Conservation (phyloP, 1,140 invertebrate species). For the Sipha flava region DNA sequence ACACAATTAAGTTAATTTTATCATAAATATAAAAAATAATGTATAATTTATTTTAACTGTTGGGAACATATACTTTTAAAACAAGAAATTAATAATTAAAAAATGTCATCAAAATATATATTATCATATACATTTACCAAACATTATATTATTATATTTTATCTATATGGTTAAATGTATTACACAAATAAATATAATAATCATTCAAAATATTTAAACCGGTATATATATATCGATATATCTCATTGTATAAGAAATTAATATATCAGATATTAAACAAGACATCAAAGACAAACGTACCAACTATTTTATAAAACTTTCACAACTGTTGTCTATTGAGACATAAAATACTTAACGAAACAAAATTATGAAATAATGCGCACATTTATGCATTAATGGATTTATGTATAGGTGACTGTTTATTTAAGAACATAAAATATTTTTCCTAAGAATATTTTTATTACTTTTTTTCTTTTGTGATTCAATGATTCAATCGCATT, state of each 20-base stretch:
- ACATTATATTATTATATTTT: too few relatives aligned
- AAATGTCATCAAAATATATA: too few relatives aligned
- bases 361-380: neutral
- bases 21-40: too few relatives aligned
- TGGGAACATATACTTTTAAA: too few relatives aligned
- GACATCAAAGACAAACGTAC: neutral
- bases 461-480: neutral
- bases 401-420: neutral
- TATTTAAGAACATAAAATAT: neutral
- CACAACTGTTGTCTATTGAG: neutral
- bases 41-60: too few relatives aligned
- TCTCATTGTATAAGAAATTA: neutral
- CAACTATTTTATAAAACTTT: neutral
- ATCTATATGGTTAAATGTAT: too few relatives aligned
- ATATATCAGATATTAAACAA: neutral
- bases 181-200: too few relatives aligned
- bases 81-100: too few relatives aligned
- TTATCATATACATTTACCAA: too few relatives aligned
- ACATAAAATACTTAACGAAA: neutral
- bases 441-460: neutral
- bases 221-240: neutral
- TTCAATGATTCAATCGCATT: neutral
- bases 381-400: neutral
- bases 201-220: too few relatives aligned
- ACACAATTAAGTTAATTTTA: too few relatives aligned